Conservation (phyloP, 1,140 invertebrate species). For the Saccostrea echinata region DNA sequence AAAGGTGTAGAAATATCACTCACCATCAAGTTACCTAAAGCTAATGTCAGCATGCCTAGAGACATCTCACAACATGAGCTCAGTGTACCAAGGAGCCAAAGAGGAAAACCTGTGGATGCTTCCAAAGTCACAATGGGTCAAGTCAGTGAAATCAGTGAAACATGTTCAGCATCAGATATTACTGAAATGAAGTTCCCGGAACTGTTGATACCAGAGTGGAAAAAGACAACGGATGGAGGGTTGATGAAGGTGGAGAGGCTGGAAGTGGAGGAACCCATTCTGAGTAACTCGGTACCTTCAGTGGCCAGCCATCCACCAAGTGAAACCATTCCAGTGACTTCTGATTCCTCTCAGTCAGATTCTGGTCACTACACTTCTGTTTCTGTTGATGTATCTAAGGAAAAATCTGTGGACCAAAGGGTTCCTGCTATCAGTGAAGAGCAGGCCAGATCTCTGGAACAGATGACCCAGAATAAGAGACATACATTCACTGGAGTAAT, state of each 20-base stretch:
- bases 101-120: slow-evolving; percentile 36
- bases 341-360: slow-evolving; percentile 3
- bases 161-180: slow-evolving; percentile 27
- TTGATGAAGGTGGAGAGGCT: not conserved
- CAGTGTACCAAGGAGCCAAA: slow-evolving; percentile 57
- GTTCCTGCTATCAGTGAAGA: slow-evolving; percentile 25
- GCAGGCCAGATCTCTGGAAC: slow-evolving; percentile 18
- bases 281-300: not conserved
- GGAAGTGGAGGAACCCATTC: slow-evolving; percentile 4
- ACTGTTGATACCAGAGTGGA: slow-evolving; percentile 65
- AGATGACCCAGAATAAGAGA: slow-evolving; percentile 16
- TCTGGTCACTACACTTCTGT: not conserved
- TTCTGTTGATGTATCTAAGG: not conserved
- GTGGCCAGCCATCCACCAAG: slow-evolving; percentile 7
- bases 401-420: not conserved
- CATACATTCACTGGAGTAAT: slow-evolving; percentile 27
- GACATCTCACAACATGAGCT: slow-evolving; percentile 61
- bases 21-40: slow-evolving; percentile 63
- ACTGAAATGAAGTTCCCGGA: slow-evolving; percentile 64
- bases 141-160: slow-evolving; percentile 54
- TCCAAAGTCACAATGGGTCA: not conserved
- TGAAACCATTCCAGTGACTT: slow-evolving; percentile 26
- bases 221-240: slow-evolving; percentile 48
- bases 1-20: slow-evolving; percentile 56
- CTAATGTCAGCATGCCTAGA: slow-evolving; percentile 62